Conservation (phyloP, 2,888 invertebrate species). For the Laothoe populi region DNA sequence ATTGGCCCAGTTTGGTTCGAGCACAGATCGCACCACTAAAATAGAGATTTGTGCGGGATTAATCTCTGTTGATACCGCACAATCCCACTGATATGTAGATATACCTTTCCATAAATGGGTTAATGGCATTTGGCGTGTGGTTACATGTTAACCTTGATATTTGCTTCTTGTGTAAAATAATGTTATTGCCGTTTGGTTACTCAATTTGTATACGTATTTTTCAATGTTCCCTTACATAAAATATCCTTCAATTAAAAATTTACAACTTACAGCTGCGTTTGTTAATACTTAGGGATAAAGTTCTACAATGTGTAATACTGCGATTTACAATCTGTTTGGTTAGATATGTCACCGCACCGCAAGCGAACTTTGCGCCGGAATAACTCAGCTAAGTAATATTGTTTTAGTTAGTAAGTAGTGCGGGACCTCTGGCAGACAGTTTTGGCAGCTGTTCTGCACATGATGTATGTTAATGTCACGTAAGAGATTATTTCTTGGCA, state of each 20-base stretch:
- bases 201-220: neutral
- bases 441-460: slow-evolving; percentile 74
- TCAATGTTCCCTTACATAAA: neutral
- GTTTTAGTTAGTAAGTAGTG: slow-evolving; percentile 75
- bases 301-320: neutral
- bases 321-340: slow-evolving; percentile 12
- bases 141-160: slow-evolving; percentile 18
- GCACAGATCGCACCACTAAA: slow-evolving; percentile 73
- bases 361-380: slow-evolving; percentile 22
- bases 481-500: slow-evolving; percentile 83
- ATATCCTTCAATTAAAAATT: neutral
- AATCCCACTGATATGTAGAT: slow-evolving; percentile 63
- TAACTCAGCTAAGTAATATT: slow-evolving; percentile 66
- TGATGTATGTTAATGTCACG: slow-evolving; percentile 82
- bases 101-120: slow-evolving; percentile 70
- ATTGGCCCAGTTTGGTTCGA: slow-evolving; percentile 76
- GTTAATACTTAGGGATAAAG: neutral
- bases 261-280: neutral
- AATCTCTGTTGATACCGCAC: slow-evolving; percentile 73
- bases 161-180: neutral
- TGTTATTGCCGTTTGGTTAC: slow-evolving; percentile 1
- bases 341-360: slow-evolving; percentile 17
- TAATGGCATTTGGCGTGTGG: slow-evolving; percentile 44
- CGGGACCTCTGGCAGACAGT: slow-evolving; percentile 67
- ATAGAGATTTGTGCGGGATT: slow-evolving; percentile 76